Conservation (phyloP, 2,888 invertebrate species). For the Clepsis dumicolana region DNA sequence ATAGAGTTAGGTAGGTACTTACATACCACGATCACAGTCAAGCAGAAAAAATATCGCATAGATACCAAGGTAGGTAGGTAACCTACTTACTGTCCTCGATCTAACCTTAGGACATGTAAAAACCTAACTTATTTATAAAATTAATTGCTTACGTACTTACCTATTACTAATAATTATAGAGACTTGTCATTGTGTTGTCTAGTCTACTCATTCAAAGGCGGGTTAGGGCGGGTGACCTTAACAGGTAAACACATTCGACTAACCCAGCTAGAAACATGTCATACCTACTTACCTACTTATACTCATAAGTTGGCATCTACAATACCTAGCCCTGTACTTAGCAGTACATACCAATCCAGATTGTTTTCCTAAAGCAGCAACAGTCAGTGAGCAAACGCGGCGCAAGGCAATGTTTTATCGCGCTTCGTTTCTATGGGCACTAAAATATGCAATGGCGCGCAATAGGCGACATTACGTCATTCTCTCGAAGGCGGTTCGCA, state of each 20-base stretch:
- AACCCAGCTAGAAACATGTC: conserved; percentile 7
- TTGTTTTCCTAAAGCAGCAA: conserved; percentile 51
- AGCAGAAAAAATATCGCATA: too few species aligned
- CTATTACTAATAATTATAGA: conserved; percentile 14
- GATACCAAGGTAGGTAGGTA: too few species aligned
- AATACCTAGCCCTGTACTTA: conserved; percentile 27
- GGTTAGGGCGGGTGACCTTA: conserved; percentile 24
- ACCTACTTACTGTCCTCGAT: too few species aligned
- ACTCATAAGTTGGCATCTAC: background rate
- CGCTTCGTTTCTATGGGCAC: conserved; percentile 60
- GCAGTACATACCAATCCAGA: conserved; percentile 49
- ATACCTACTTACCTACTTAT: too few species aligned
- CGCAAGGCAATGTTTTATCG: conserved; percentile 54
- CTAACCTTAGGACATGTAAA: too few species aligned
- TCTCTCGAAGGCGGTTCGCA: conserved; percentile 48
- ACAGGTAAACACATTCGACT: conserved; percentile 7
- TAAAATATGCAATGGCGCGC: conserved; percentile 70
- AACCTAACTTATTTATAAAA: too few species aligned
- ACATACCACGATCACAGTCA: too few species aligned
- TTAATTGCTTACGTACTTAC: background rate
- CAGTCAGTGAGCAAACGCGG: conserved; percentile 59
- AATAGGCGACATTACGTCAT: conserved; percentile 75
- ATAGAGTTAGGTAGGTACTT: too few species aligned
- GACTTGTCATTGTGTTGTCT: conserved; percentile 35
- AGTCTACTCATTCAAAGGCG: conserved; percentile 23